Base-by-base conservation (phyloP, 2,888 invertebrate genomes). In the Ctena decussata region DNA sequence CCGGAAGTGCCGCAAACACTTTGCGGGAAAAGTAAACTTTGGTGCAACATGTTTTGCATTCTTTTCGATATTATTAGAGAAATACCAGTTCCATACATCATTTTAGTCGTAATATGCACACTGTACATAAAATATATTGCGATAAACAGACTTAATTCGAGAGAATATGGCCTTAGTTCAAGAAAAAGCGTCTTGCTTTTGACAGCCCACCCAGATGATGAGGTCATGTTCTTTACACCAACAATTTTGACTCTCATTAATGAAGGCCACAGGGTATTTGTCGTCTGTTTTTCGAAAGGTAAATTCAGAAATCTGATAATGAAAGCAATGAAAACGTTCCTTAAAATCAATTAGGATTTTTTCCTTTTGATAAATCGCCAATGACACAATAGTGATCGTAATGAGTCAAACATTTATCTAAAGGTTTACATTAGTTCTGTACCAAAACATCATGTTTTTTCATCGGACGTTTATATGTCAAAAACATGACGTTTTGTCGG, bases 181-280 rank as follows among this genome's bases (percentile, higher is more conserved):
- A 78, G 82, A 35, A 80, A 87, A 69, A 92, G 90, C 60, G 97
- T 98, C 65, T 96, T 99, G 41, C 95, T 99, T 77, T 97, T 99
- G 0, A 98, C 97, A 65, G 99, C 99, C 32, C 99, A 99, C 96
- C 99, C 99, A 24, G 99, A 99, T 96, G 99, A 99, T 95, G 99
- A 99, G 96, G 98, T 98, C 92, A 99, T 99, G 99, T 99, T 99
- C 96, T 99, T 99, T 96, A 98, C 98, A 0, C 99, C 99, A 27
- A 93, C 95, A 6, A 91, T 95, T 35, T 70, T 92, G 21, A 44
- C 84, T 2, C 77, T 92, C n/a, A 69, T 83, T 90, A 96, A 97
- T 71, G 96, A 97, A 89, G 96, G 97, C 90, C 97, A 97, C 93
- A 97, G 97, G 89, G 97, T 99, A 53, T 97, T 97, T 95, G 94